Conservation (phyloP, 1,140 invertebrate genomes). For the Hesperophylax magnus region DNA sequence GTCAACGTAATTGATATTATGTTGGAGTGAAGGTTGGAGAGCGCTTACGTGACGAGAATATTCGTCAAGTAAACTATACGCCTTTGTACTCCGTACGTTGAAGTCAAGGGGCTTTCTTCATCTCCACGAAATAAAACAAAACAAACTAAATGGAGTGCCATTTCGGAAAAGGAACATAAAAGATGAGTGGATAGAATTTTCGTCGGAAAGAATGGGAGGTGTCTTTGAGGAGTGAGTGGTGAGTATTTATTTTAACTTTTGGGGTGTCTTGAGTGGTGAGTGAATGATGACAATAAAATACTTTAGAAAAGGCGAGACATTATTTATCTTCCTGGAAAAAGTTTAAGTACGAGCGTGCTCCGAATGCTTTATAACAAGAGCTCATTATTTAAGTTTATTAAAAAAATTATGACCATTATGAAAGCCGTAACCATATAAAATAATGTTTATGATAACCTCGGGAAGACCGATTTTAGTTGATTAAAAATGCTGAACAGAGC, state of each 20-base stretch:
- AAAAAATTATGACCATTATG: not conserved
- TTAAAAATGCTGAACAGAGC: no score
- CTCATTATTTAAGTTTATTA: not conserved
- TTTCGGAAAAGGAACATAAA: not conserved
- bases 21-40: constrained; percentile 55
- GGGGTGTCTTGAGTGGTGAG: constrained; percentile 12
- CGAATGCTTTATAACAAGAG: not conserved
- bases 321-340: not conserved
- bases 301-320: not conserved
- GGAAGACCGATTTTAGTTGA: not conserved
- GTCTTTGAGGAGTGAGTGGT: not conserved
- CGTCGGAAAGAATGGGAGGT: not conserved
- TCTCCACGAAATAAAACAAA: constrained; percentile 1
- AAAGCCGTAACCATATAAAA: not conserved
- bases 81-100: constrained; percentile 5
- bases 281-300: constrained; percentile 22
- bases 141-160: not conserved
- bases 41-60: constrained; percentile 49
- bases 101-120: constrained; percentile 14
- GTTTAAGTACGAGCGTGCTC: not conserved
- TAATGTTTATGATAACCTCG: not conserved
- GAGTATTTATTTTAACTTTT: not conserved
- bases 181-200: not conserved
- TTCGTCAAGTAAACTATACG: not conserved
- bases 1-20: constrained; percentile 55